Evolutionary conservation across 2,113 vertebrate species (phyloP).

Genomic region (Probosciger aterrimus): DNA sequence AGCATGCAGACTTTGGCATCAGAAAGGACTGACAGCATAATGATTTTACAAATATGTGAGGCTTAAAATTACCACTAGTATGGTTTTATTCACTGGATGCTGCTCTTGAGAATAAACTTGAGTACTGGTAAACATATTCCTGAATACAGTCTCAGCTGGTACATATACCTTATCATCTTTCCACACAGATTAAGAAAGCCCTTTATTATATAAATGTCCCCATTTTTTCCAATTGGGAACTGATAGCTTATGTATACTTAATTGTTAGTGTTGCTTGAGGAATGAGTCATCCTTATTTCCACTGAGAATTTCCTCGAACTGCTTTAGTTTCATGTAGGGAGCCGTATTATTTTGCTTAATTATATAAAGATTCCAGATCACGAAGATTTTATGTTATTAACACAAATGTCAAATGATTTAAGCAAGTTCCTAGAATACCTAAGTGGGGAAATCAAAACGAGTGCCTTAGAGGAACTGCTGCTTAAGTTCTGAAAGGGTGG

Average conservation of each 20-base stretch:
- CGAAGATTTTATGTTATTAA: constrained; percentile 37
- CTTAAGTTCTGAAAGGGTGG: constrained; percentile 20
- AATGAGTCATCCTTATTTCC: constrained; percentile 57
- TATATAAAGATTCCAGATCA: constrained; percentile 44
- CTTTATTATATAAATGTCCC: constrained; percentile 31
- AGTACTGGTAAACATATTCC: neutral
- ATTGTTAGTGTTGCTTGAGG: constrained; percentile 16
- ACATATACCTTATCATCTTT: constrained; percentile 20
- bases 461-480: constrained; percentile 20
- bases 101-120: constrained; percentile 28
- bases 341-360: constrained; percentile 54
- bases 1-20: neutral
- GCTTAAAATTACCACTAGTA: constrained; percentile 19
- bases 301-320: constrained; percentile 36
- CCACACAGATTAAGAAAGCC: neutral
- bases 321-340: constrained; percentile 44
- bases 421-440: constrained; percentile 29
- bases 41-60: neutral
- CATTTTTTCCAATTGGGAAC: constrained; percentile 2
- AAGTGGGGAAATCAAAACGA: constrained; percentile 42
- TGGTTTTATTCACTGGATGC: neutral
- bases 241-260: neutral
- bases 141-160: neutral
- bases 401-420: constrained; percentile 39
- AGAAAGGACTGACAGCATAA: constrained; percentile 1